A percentile compares a stretch with the other conserved stretches of the same genome.
Evolutionary conservation across 2,113 vertebrate genomes (phyloP).

Genomic region (Gymnarchus niloticus): DNA sequence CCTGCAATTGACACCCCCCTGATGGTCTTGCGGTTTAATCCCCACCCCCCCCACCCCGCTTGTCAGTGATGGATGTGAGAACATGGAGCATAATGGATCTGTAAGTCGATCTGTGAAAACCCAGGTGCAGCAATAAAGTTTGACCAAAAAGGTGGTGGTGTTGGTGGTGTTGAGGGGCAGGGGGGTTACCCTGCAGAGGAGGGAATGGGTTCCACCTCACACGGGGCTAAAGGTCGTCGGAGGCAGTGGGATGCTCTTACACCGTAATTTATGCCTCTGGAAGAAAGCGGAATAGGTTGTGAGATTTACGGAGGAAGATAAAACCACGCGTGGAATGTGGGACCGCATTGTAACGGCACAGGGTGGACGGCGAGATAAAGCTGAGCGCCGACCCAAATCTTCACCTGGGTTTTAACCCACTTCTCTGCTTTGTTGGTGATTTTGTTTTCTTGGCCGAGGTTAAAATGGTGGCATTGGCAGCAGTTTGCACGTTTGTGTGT

Average conservation of each 20-base stretch:
- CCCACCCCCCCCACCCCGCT: not conserved
- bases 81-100: not conserved
- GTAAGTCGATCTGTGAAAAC: conserved; percentile 10
- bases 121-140: conserved; percentile 8
- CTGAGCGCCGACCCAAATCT: not conserved
- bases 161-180: not conserved
- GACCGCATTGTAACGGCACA: not conserved
- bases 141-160: conserved; percentile 15
- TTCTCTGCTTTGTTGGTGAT: not conserved
- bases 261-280: conserved; percentile 2
- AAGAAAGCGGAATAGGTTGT: not conserved
- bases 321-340: conserved; percentile 13
- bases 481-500: not conserved
- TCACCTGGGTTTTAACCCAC: not conserved
- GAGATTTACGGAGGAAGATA: conserved; percentile 23
- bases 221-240: conserved; percentile 10
- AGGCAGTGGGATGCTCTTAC: conserved; percentile 11
- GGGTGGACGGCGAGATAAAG: too few relatives aligned
- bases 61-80: not conserved
- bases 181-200: not conserved
- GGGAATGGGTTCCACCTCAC: not conserved
- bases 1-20: not conserved
- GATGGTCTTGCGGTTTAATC: not conserved
- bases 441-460: not conserved
- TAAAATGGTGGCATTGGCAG: not conserved